Evolutionary conservation across 1,140 invertebrate species (phyloP), one percentile per base, ranked within the genome.

Genomic region (Chlorops oryzae): DNA sequence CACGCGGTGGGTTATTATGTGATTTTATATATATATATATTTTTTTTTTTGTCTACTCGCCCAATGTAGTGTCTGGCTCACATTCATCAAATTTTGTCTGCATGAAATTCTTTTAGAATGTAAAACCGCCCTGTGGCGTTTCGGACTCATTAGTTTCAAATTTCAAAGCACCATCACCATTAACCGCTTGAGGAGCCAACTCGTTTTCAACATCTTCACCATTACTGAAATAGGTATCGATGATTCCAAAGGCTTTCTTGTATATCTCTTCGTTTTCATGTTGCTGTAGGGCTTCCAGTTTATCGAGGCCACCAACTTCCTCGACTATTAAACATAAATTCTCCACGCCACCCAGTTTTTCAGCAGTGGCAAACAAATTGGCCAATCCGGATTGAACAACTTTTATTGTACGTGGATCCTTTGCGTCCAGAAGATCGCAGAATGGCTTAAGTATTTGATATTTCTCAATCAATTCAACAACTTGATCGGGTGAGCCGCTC

Each of bases 201-300:
- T 67, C 61, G 22, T 73, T 65, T n/a, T 75, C 72, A 24, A 47
- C 66, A 5, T 61, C 59, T 6, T 76, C 73, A 15, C 62, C 77
- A 47, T 72, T 81, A 15, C 76, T 79, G 65, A 95, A 96, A 73
- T 82, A 96, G 1, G 76, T 80, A 59, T 96, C 92, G 51, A 96
- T 83, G 45, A 96, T 84, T 46, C 78, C 74, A 47, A 83, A 80
- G 6, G 86, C 82, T 70, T 92, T 85, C 62, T 87, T 84, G 74
- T 96, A 96, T 39, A 97, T 82, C 63, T 98, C 92, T 72, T 96
- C 88, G 75, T 98, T 98, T 73, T 97, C 91, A 69, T 98, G 95
- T 61, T 87, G 86, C 68, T 99, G 96, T 38, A 98, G 73, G 2
- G 77, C 74, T 73, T 99, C 96, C 56, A 98, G 90, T 65, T 90